Conservation (phyloP, 2,113 vertebrate species). For the Irena cyanogastra region DNA sequence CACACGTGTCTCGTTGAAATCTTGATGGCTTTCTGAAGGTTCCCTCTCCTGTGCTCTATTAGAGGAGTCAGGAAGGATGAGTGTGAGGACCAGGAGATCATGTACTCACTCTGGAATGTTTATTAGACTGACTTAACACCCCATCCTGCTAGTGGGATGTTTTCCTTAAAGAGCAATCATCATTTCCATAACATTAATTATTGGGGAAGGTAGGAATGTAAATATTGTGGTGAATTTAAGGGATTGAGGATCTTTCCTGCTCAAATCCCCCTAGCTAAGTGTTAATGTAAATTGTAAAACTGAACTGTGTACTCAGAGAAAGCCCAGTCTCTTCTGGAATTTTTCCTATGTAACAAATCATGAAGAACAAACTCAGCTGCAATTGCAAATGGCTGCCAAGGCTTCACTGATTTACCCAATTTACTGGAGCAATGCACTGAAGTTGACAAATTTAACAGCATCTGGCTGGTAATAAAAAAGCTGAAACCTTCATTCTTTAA, state of each 20-base stretch:
- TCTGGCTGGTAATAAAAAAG: neutral
- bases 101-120: neutral
- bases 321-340: neutral
- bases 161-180: neutral
- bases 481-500: neutral
- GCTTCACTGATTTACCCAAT: neutral
- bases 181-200: neutral
- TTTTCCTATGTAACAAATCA: neutral
- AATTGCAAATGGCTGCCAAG: neutral
- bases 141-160: neutral
- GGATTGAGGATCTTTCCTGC: neutral
- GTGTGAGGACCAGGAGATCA: neutral
- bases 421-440: neutral
- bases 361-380: neutral
- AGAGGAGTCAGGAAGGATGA: neutral
- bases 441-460: neutral
- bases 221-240: neutral
- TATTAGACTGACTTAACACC: neutral
- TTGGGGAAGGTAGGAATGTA: neutral
- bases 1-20: rapidly evolving
- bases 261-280: neutral
- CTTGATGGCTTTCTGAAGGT: neutral
- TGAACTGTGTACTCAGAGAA: neutral
- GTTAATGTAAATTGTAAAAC: neutral
- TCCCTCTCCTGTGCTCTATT: neutral